These are phyloP conservation scores for Corynorhinus townsendii DNA, from an alignment of 2,113 vertebrate species.

Conservation along the genomic window DNA sequence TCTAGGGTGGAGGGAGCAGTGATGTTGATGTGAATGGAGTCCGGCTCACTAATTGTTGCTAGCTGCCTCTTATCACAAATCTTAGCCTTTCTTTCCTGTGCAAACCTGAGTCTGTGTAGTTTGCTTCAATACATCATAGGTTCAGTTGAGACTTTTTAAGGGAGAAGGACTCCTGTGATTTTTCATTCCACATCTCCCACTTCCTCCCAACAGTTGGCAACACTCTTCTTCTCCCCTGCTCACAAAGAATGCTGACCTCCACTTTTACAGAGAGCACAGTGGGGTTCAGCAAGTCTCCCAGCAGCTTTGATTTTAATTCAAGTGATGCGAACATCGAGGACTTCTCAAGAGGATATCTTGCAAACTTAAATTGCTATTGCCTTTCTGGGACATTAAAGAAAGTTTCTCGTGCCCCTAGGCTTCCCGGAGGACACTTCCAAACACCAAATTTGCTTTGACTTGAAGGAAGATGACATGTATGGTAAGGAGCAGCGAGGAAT, in stretches of 20 bases:
- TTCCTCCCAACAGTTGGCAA: neutral
- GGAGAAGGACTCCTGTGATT: neutral
- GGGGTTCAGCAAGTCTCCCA: constrained; percentile 19
- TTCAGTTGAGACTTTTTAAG: neutral
- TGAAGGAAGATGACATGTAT: constrained; percentile 63
- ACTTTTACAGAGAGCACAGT: neutral
- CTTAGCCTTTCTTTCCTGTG: neutral
- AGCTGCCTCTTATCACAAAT: neutral
- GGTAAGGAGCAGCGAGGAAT: constrained; percentile 47
- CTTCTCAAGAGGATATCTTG: constrained; percentile 70
- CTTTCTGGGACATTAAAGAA: constrained; percentile 76
- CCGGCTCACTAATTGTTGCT: neutral
- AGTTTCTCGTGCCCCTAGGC: constrained; percentile 72
- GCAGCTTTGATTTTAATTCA: constrained; percentile 73
- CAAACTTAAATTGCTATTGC: constrained; percentile 70
- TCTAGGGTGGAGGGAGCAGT: neutral
- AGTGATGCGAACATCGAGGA: constrained; percentile 54
- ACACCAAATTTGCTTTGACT: constrained; percentile 71
- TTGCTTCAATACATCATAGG: neutral
- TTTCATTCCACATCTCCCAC: neutral
- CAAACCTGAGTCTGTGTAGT: neutral
- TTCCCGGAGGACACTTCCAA: constrained; percentile 67
- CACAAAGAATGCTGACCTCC: neutral
- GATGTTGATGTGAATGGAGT: neutral
- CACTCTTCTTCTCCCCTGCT: neutral